Evolutionary conservation across 2,888 invertebrate genomes (phyloP), one percentile per base, ranked within the genome.

Genomic region (Orgyia antiqua): DNA sequence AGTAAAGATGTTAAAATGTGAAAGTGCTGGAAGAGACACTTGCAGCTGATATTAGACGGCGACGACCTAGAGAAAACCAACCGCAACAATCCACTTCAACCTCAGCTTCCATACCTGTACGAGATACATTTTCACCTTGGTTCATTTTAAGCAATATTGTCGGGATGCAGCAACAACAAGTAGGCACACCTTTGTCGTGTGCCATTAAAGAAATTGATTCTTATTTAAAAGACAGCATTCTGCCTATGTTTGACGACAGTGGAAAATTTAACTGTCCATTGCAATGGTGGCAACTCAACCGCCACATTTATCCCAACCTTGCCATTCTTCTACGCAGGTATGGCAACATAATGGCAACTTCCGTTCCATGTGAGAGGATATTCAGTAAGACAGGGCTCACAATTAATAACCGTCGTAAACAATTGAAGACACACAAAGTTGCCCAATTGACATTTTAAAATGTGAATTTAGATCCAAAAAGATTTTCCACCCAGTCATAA

Each of bases 331-430:
- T 33, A 18, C 27, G 7, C 4, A 24, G 2, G 13, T 33, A 24
- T 33, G 33, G 23, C 17, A 33, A 33, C 18, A 33, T 33, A 33
- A 33, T 33, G 33, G 33, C 33, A 17, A 27, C 33, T 21, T 21
- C 21, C 4, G 26, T 32, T 8, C 32, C 32, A 15, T 32, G 32
- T 11, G 27, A 27, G 15, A 10, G 32, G 12, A 27, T 32, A 20
- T 32, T 32, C 8, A 32, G 32, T 10, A 26, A 26, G 15, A 26
- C 26, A 26, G 26, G 26, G 13, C 26, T 26, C 26, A 26, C 26
- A 10, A 26, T 26, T 13, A 26, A 12, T 26, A 26, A 26, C 17
- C 15, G 26, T 10, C 26, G 13, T 10, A 26, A 13, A 26, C 26
- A 26, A 13, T 13, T 26, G 26, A 26, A 26, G 15, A 26, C 26